Base-by-base conservation (phyloP, 2,113 vertebrate genomes). In the Percopsis transmontana region DNA sequence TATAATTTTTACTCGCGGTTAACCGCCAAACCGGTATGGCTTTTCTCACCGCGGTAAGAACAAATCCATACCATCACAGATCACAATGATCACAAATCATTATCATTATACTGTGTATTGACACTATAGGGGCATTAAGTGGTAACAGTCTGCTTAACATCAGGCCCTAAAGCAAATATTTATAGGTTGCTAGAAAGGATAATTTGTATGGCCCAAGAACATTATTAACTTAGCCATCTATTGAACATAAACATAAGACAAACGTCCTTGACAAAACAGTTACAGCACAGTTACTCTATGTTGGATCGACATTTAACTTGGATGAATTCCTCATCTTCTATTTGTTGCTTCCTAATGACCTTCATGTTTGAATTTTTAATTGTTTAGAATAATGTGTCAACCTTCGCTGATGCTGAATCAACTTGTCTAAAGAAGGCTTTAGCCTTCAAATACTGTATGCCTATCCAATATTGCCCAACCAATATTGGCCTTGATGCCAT, bases 231-330 rank as follows among this genome's bases (percentile, higher is more conserved):
- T 44, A 66, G 56, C 8, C 7, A 1, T 63, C 45, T 23, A 45
- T 14, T 6, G 50, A 55, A 64, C 13, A 66, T 64, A 76, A 76
- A 82, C 71, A 70, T 63, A n/a, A 55, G 15, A 0, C 27, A 56
- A 57, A 33, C 27, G 27, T 33, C 27, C 27, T 33, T 33, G 4
- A 6, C 27, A 33, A 33, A 33, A 33, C 27, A 33, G 27, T 33
- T 33, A 70, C 54, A 23, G 24, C 4, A 14, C 40, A 53, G 38
- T 59, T 41, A 21, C 16, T 24, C 50, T 57, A n/a, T n/a, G n/a
- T n/a, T n/a, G n/a, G n/a, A n/a, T n/a, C n/a, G n/a, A n/a, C n/a
- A n/a, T n/a, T n/a, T n/a, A n/a, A n/a, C n/a, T n/a, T n/a, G n/a
- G 27, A 33, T 33, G 8, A 33, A 33, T 7, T 33, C 8, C 27